phyloP scores from a whole-genome alignment of 2,797 vertebrate species.

The Micromesistius poutassou region DNA sequence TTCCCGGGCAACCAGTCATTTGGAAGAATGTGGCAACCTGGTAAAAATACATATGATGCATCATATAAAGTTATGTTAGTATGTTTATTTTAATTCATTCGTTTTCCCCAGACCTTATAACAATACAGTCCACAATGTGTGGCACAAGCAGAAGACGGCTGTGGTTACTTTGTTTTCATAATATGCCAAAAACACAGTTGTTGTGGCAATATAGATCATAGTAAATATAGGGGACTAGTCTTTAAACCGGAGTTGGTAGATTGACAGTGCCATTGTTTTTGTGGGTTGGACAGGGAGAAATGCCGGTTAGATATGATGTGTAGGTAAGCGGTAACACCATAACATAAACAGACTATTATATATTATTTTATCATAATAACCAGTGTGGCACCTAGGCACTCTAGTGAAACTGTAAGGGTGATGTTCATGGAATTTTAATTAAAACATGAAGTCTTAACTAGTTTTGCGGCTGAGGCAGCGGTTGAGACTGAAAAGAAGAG shows the following conservation, averaged over 20 bases:
- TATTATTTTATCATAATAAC: background rate
- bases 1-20: constrained; percentile 91
- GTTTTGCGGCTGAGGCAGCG: background rate
- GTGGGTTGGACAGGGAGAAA: background rate
- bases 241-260: background rate
- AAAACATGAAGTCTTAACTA: background rate
- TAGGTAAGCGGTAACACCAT: background rate
- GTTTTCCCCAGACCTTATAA: background rate
- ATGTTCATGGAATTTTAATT: background rate
- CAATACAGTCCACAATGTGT: background rate
- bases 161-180: background rate
- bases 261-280: background rate
- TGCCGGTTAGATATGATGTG: background rate
- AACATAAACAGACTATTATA: background rate
- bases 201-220: background rate
- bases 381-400: background rate
- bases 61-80: background rate
- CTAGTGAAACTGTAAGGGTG: background rate
- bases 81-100: background rate
- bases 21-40: constrained; percentile 97
- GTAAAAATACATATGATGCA: constrained; percentile 59
- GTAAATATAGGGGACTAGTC: background rate
- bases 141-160: background rate
- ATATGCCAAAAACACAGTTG: background rate
- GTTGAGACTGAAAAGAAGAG: background rate